Base-by-base conservation (phyloP, 2,888 invertebrate species). In the Argyra leucocephala region DNA sequence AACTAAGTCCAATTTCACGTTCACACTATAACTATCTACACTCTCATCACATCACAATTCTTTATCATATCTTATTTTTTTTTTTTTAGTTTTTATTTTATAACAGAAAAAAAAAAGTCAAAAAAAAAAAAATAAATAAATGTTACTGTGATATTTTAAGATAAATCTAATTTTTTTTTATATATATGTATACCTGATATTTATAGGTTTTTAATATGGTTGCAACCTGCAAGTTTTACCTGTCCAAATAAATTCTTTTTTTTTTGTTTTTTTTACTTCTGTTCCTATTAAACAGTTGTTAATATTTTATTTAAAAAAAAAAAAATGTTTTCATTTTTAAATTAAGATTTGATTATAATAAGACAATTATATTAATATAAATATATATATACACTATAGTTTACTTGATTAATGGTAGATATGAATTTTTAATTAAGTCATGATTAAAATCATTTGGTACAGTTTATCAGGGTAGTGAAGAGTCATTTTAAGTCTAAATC, bases 201-300 rank as follows among this genome's bases (percentile, higher is more conserved):
- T 48, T 48, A 48, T 48, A 48, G 48, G 48, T 48, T 15, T 48
- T 48, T 48, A 15, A 48, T 48, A 48, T 48, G 48, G 18, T 48
- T 48, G 48, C 48, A 48, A 48, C 48, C 48, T 48, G 48, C 48
- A 15, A 48, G 48, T 48, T n/a, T 48, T 48, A 48, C 48, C 48
- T 48, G 48, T 48, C 12, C n/a, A 48, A 48, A 48, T 48, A 48
- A 48, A 18, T 48, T 12, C 2, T 15, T 3, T 15, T 31, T 48
- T 48, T 48, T 48, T 48, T 48, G 2, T 48, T 48, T 48, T 18
- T 2, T 48, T 48, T 1, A 48, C 12, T 15, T 12, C 48, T 15
- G 18, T 48, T 48, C 18, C n/a, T 37, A n/a, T 48, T 48, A 5
- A 18, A 2, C 48, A 5, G n/a, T 18, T 48, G n/a, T 26, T 26